Base-by-base conservation (phyloP, 2,888 invertebrate genomes). In the Parochlus steinenii region DNA sequence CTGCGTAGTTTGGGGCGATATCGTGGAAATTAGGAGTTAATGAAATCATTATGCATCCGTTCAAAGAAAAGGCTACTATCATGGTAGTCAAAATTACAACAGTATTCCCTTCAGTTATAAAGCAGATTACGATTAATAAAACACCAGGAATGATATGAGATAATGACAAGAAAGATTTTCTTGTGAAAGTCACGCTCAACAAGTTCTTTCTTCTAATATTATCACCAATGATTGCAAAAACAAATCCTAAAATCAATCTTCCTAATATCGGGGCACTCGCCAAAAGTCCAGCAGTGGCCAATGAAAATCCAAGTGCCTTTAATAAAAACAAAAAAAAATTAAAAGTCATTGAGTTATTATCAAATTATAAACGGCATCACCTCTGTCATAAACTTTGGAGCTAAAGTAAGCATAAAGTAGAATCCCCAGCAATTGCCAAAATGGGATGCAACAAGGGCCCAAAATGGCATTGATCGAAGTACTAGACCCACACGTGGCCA, bases 341-440 rank as follows among this genome's bases (percentile, higher is more conserved):
- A n/a, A n/a, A n/a, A n/a, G n/a, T n/a, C n/a, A n/a, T n/a, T n/a
- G n/a, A n/a, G n/a, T n/a, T n/a, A n/a, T n/a, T n/a, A n/a, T n/a
- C n/a, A n/a, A n/a, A n/a, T n/a, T n/a, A n/a, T n/a, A 11, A n/a
- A 33, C 16, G 24, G 24, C 27, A 75, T 50, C 0, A 71, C 62
- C 41, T 67, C 69, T 4, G 73, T 68, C 45, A 75, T 62, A 46
- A 69, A 75, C 43, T 70, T 67, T 16, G 74, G 74, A 33, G 74
- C 72, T 28, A 69, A 69, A 2, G 71, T 74, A 62, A 75, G 67
- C 33, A 74, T 66, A 44, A 76, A 71, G 48, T 71, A 74, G 16
- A 75, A 49, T 3, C 75, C 69, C 67, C 74, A 75, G 5, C 73
- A 50, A 45, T 73, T 75, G 16, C 75, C 74, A 43, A 69, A 74